Base-by-base conservation (phyloP, 2,888 invertebrate species). In the Cephonodes hylas region DNA sequence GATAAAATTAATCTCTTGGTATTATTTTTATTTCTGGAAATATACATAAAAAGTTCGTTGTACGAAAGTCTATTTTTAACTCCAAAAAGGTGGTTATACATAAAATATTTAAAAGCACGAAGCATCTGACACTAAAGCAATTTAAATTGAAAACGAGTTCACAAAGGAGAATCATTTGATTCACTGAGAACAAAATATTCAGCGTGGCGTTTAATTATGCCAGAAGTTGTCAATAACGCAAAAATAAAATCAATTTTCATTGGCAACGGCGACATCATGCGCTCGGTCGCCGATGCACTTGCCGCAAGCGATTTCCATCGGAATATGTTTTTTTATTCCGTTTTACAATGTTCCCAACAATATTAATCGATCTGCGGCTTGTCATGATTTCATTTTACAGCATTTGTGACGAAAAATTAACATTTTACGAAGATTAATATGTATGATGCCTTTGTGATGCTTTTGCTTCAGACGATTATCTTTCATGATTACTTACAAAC, bases 161-260 rank as follows among this genome's bases (percentile, higher is more conserved):
- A 31, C 22, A 53, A 22, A 42, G 23, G 42, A 57, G 44, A 56
- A 15, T 3, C 20, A 44, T 56, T 61, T 42, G 34, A 61, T 42
- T 57, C 57, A 31, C 42, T 38, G 20, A 48, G 34, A 18, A 15
- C 23, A 38, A 61, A 61, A 61, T 34, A 57, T 58, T 61, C 56
- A 56, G 42, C 31, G 25, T 62, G 57, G 59, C 61, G 70, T 75
- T 77, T 74, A 78, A 77, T 76, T 74, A 71, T 69, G 66, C 63
- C 66, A 67, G 66, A 66, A 64, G 64, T 68, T 73, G 73, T 75
- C 75, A 76, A 76, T 77, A 73, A 67, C 73, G 66, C 63, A 63
- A 64, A 73, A 77, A 77, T 72, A 74, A 75, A 81, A 77, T 76
- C 68, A 71, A 68, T 75, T 76, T 74, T 66, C 72, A 70, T 71